These are phyloP conservation scores for Pseudolycoriella hygida DNA, from an alignment of 2,888 invertebrate genomes.

Conservation along the genomic window DNA sequence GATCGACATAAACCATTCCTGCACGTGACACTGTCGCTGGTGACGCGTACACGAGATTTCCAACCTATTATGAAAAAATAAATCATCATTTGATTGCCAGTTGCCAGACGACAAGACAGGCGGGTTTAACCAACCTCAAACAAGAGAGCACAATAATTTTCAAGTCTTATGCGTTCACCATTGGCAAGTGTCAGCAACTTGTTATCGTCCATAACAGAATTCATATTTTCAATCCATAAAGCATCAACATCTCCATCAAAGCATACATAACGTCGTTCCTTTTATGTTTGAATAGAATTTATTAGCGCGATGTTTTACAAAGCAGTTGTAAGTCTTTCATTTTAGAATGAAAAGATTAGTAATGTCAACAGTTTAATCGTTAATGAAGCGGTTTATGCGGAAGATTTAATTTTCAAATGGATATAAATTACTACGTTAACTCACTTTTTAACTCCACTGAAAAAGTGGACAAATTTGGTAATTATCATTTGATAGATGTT, in stretches of 20 bases:
- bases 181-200: slow-evolving; percentile 77
- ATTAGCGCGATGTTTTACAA: too few species aligned
- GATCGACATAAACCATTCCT: slow-evolving; percentile 88
- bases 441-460: too few species aligned
- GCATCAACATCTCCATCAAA: slow-evolving; percentile 93
- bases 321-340: too few species aligned
- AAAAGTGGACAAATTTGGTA: too few species aligned
- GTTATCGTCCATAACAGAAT: slow-evolving; percentile 93
- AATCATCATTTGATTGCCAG: not conserved
- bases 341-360: too few species aligned
- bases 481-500: too few species aligned
- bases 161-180: slow-evolving; percentile 71
- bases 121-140: slow-evolving; percentile 46
- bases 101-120: not conserved
- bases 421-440: too few species aligned
- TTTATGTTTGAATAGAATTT: slow-evolving; percentile 26
- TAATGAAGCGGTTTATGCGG: too few species aligned
- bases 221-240: slow-evolving; percentile 94
- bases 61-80: slow-evolving; percentile 36
- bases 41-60: slow-evolving; percentile 75
- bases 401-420: too few species aligned
- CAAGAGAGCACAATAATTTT: slow-evolving; percentile 61
- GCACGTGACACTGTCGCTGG: slow-evolving; percentile 86
- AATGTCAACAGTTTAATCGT: too few species aligned
- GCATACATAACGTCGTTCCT: slow-evolving; percentile 65